A percentile compares a stretch with the other conserved stretches of the same genome.
phyloP scores from a whole-genome alignment of 2,888 invertebrate species.

The Oasisia sp. region DNA sequence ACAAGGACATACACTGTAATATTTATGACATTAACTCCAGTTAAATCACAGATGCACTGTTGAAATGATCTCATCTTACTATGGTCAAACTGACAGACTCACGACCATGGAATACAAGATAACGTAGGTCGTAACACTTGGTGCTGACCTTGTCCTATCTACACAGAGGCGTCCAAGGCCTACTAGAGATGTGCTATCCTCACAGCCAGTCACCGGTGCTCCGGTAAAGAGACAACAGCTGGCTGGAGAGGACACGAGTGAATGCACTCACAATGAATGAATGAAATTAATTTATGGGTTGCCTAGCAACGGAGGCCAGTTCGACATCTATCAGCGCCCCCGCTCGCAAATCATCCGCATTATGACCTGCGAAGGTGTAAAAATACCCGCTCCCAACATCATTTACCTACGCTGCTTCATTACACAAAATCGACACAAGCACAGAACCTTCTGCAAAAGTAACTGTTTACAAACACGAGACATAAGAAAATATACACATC shows the following conservation, averaged over 20 bases:
- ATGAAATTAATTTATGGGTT: slow-evolving; percentile 13
- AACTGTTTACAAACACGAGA: neutral
- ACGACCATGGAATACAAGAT: no score
- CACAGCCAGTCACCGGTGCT: neutral
- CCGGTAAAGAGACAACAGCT: neutral
- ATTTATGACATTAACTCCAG: no score
- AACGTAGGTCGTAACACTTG: no score
- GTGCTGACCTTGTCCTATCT: neutral
- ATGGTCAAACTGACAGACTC: no score
- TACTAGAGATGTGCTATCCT: neutral
- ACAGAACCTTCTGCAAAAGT: no score
- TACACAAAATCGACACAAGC: no score
- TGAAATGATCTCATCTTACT: no score
- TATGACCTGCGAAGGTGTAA: neutral
- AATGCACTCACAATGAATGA: slow-evolving; percentile 3
- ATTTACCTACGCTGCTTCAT: neutral
- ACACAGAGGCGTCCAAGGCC: neutral
- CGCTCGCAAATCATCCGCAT: neutral
- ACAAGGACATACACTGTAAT: no score
- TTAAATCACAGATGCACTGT: no score
- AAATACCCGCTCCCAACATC: neutral
- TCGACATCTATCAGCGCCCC: neutral
- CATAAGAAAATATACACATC: neutral
- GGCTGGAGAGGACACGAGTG: neutral
- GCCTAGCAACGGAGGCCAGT: neutral